Evolutionary conservation across 2,888 invertebrate species (phyloP), one percentile per base, ranked within the genome.

Genomic region (Epinotia ramella): DNA sequence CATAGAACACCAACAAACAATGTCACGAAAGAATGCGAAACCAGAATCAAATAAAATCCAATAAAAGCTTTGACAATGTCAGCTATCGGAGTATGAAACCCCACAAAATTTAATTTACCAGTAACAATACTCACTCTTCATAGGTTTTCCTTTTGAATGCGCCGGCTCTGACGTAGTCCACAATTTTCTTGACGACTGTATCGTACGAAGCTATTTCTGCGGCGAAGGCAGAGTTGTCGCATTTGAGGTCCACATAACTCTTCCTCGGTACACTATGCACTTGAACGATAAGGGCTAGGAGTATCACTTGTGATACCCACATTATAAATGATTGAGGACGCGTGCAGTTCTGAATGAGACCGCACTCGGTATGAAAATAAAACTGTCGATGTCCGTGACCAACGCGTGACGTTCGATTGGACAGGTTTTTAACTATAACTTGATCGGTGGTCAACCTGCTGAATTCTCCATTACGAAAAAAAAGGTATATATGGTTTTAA

Each of bases 161-260:
- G 2, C 96, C 96, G 65, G 87, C 82, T 0, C 92, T 81, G 4
- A 94, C 88, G 68, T 92, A 92, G 67, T 95, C 88, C 67, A 96
- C 87, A 81, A 96, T 96, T 80, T 86, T 86, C 73, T 91, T 84
- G 0, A 96, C 95, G 12, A 92, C 85, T 1, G 88, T 84, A 59
- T 94, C 88, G 83, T 96, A 96, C 20, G 95, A 92, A 44, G 92
- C 91, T 78, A 97, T 96, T 91, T 97, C 96, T 1, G 92, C 82
- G 0, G 85, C 85, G 63, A 91, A 81, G 9, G 77, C 77, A n/a
- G 76, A 85, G 56, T 89, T 78, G 80, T 87, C 81, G 82, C 90
- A 90, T 13, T 83, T 84, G 46, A 80, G 65, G 71, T 85, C 82
- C 2, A 80, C 79, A 73, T 86, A 84, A 24, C 78, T 76, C 70